Evolutionary conservation across 2,113 vertebrate genomes (phyloP), one percentile per base, ranked within the genome.

Genomic region (Carassius gibelio): DNA sequence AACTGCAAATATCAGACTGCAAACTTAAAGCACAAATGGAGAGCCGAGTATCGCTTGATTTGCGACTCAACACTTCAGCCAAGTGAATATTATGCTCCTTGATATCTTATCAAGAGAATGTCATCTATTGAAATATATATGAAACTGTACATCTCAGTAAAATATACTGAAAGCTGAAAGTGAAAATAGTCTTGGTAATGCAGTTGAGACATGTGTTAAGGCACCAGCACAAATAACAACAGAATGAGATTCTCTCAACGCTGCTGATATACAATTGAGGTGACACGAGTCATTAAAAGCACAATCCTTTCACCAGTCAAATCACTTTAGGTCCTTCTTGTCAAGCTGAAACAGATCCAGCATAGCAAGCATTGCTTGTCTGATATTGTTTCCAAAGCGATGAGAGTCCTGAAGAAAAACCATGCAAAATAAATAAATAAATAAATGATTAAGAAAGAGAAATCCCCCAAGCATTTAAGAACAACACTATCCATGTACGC

Each of bases 321-420:
- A 71, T 96, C 93, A 98, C 89, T 97, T 96, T 14, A 74, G 68
- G 11, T 79, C 76, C 59, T 90, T 95, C 26, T 93, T 94, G 57
- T 96, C 94, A 34, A 89, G 45, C 81, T 93, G 89, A 87, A 97
- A 98, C 84, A 99, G 93, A 75, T 13, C 52, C 90, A 96, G 90
- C 26, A 98, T 96, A 86, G 99, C 98, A 15, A 92, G 45, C 97
- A 99, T 93, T 42, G 98, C 96, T 82, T 94, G 93, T 85, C 19
- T 89, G 91, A 99, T 93, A 92, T 98, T 94, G 88, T 23, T 81
- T 21, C 97, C 97, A 61, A 99, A 99, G 61, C 98, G 97, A 75
- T 96, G 96, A 0, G 98, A 98, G 88, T 99, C 96, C 98, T 99
- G 64, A 78, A 68, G 71, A 74, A 38, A 7, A n/a, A 30, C 26